Percentiles rank a stretch among this genome's conserved stretches.
Conservation (phyloP, 1,140 invertebrate genomes). For the Drosophila bipectinata region DNA sequence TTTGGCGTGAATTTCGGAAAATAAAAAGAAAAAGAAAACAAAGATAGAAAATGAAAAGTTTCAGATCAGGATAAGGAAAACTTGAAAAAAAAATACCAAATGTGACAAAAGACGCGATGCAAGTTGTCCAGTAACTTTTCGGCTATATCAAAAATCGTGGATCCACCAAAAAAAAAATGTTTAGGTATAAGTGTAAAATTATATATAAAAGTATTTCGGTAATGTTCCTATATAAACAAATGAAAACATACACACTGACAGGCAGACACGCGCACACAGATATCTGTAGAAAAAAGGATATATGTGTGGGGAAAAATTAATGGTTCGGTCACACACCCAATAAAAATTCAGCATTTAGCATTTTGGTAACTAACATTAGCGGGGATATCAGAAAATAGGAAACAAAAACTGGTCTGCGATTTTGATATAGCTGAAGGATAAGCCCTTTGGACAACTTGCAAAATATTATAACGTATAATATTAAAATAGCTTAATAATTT, state of each 20-base stretch:
- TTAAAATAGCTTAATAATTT: slow-evolving; percentile 65
- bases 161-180: slow-evolving; percentile 40
- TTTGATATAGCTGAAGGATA: slow-evolving; percentile 6
- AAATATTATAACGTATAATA: slow-evolving; percentile 35
- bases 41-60: background rate
- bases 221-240: slow-evolving; percentile 83
- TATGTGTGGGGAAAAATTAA: slow-evolving; percentile 52
- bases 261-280: slow-evolving; percentile 34
- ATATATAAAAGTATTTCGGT: slow-evolving; percentile 80
- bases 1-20: slow-evolving; percentile 77
- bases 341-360: slow-evolving; percentile 70
- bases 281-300: slow-evolving; percentile 44
- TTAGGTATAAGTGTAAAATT: slow-evolving; percentile 83
- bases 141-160: slow-evolving; percentile 23
- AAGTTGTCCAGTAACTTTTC: slow-evolving; percentile 36
- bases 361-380: slow-evolving; percentile 56
- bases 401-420: slow-evolving; percentile 37
- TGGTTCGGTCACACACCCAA: slow-evolving; percentile 57
- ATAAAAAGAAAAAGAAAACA: slow-evolving; percentile 33
- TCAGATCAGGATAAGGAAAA: slow-evolving; percentile 29
- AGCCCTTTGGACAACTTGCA: slow-evolving; percentile 31
- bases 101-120: slow-evolving; percentile 62
- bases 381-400: slow-evolving; percentile 23
- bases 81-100: slow-evolving; percentile 27
- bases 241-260: slow-evolving; percentile 48